Evolutionary conservation across 35 echinoderm and acorn worm genomes (phyloP), one percentile per base, ranked within the genome.

Genomic region (Hemicentrotus pulcherrimus): DNA sequence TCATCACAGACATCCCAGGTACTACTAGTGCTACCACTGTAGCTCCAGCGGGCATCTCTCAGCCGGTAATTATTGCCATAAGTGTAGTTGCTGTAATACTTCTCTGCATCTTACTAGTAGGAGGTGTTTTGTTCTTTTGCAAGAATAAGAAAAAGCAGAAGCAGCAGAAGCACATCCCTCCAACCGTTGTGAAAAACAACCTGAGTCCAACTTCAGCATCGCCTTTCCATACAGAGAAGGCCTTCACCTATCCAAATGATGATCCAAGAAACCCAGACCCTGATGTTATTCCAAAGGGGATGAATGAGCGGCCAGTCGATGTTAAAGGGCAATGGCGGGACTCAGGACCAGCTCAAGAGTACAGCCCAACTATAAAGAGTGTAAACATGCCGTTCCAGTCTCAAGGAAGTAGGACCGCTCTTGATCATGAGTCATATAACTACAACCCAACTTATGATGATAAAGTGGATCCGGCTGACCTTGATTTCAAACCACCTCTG

Each of bases 361-460:
- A 32, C 35, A 91, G 86, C 89, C 95, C 95, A 59, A 95, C 89
- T 18, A 91, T 95, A 9, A 95, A 92, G 22, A 61, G 88, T 22
- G 91, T 95, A 13, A 95, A 95, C 48, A 95, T 95, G 95, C 95
- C 95, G 12, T 95, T 95, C 50, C 65, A 78, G 19, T 78, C 65
- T 78, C 65, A 78, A 78, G 65, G 65, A 78, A 91, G 61, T 32
- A 91, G 46, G 31, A 92, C 55, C 30, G 22, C 33, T 32, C 31
- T 48, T 41, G 48, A 70, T 91, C 31, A 46, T 19, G 32, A 95
- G 12, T 19, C 30, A 88, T 65, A 70, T 22, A 33, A 32, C 14
- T 93, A 93, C 31, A 52, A 95, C 55, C 87, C 47, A 28, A 48
- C 47, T 41, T 95, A 95, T 61, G 91, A 93, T 93, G 91, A 93